Percentiles rank a stretch among this genome's conserved stretches.
These are phyloP conservation scores for Oophaga sylvatica DNA, from an alignment of 2,797 vertebrate species.

Conservation along the genomic window DNA sequence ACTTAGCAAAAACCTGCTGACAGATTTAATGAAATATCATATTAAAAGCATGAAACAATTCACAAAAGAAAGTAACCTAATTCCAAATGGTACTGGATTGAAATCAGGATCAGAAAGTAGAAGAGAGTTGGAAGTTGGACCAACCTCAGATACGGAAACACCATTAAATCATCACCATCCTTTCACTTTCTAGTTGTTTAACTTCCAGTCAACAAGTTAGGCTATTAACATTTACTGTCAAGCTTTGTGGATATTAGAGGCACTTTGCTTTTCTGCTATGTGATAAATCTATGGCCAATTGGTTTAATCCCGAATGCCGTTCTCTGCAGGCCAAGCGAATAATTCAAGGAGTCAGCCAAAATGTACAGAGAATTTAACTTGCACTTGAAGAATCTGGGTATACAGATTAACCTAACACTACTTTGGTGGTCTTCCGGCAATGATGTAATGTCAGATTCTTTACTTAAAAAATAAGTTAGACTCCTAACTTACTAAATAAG, in stretches of 20 bases:
- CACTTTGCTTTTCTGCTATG: constrained; percentile 43
- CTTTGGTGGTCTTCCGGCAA: constrained; percentile 22
- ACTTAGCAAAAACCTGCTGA: too few species aligned
- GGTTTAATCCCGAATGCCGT: not conserved
- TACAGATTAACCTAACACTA: not conserved
- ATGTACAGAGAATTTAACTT: not conserved
- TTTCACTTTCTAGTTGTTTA: constrained; percentile 47
- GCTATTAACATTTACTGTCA: constrained; percentile 58
- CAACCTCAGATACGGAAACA: constrained; percentile 40
- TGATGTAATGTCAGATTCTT: not conserved
- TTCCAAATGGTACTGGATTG: not conserved
- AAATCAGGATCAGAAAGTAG: constrained; percentile 11
- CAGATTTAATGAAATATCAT: too few species aligned
- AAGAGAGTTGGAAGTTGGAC: constrained; percentile 13
- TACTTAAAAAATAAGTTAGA: not conserved
- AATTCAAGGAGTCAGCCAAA: constrained; percentile 23
- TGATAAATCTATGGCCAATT: constrained; percentile 53
- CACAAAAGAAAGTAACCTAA: not conserved
- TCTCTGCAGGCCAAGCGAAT: not conserved
- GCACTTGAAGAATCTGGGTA: not conserved
- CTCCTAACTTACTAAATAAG: not conserved
- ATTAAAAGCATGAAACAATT: not conserved
- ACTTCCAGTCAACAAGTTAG: constrained; percentile 44
- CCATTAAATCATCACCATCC: constrained; percentile 53
- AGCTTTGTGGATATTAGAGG: constrained; percentile 55